Evolutionary conservation across 53 echinoderm and acorn worm species (phyloP), one percentile per base, ranked within the genome.

Genomic region (Paelopatides confundens): DNA sequence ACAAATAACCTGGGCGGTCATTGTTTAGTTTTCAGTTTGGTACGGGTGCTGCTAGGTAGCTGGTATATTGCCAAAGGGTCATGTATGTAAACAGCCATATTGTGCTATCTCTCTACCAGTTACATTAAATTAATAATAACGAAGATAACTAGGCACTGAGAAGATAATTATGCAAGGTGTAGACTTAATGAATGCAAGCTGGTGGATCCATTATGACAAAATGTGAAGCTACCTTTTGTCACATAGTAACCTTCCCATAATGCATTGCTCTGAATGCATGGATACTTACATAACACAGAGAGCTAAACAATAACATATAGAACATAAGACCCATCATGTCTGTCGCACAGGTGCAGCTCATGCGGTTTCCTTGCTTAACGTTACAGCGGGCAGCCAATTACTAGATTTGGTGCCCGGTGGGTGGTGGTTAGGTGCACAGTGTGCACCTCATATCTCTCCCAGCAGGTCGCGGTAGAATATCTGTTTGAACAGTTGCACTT

Each of bases 401-500:
- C 49, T 58, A 21, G 15, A 58, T 81, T 81, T 81, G 58, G 30
- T 18, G 35, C 81, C 33, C 81, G 31, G 81, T 28, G 18, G 17
- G 81, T 17, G 37, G 27, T 27, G 37, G 74, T 74, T 74, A 43
- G 74, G 74, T n/a, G 39, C 74, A 39, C 74, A 37, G 74, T 35
- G 6, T 26, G 74, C 14, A 43, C 43, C 74, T 13, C 74, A 40
- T 74, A 74, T 74, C 74, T 24, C 28, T 74, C 74, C 1, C 81
- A 52, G 81, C 81, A 53, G 81, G 52, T 31, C 54, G 18, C 30
- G 10, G 33, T 53, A 29, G 81, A 54, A 27, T 58, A 47, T 81
- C 81, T 81, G 58, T 81, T 81, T 81, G 81, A 81, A 81, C 81
- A 81, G 81, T 81, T 81, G 81, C 81, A 81, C 81, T 81, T 81